A percentile compares a stretch with the other conserved stretches of the same genome.
Conservation (phyloP, 2,888 invertebrate species). For the Philhelius pedissequus region DNA sequence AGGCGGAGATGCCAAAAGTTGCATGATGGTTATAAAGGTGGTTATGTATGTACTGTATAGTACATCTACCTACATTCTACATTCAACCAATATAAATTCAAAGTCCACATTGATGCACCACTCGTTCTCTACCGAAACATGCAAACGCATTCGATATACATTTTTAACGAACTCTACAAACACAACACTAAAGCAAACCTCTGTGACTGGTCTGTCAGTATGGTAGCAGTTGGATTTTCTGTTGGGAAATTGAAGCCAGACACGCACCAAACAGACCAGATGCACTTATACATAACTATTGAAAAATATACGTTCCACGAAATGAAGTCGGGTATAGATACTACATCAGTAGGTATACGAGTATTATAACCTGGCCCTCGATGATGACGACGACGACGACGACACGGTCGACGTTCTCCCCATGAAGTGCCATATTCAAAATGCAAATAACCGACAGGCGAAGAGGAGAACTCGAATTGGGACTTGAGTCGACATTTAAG, state of each 20-base stretch:
- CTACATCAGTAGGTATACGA: too few species aligned
- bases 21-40: background rate
- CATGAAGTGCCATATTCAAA: slow-evolving; percentile 43
- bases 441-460: slow-evolving; percentile 51
- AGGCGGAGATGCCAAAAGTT: background rate
- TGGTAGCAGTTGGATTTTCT: slow-evolving; percentile 6
- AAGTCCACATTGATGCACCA: background rate
- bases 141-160: slow-evolving; percentile 42
- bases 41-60: background rate
- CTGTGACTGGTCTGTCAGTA: background rate
- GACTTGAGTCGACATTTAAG: slow-evolving; percentile 65
- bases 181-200: background rate
- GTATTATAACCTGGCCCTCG: background rate
- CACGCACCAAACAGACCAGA: slow-evolving; percentile 51
- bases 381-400: background rate
- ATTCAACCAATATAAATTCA: slow-evolving; percentile 3
- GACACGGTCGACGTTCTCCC: background rate
- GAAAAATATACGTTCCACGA: background rate
- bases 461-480: slow-evolving; percentile 13
- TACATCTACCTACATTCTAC: background rate
- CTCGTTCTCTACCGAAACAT: background rate
- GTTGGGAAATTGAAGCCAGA: slow-evolving; percentile 52
- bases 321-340: background rate
- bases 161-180: slow-evolving; percentile 52
- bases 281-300: background rate